Conservation (phyloP, 2,888 invertebrate genomes). For the Geotrupes spiniger region DNA sequence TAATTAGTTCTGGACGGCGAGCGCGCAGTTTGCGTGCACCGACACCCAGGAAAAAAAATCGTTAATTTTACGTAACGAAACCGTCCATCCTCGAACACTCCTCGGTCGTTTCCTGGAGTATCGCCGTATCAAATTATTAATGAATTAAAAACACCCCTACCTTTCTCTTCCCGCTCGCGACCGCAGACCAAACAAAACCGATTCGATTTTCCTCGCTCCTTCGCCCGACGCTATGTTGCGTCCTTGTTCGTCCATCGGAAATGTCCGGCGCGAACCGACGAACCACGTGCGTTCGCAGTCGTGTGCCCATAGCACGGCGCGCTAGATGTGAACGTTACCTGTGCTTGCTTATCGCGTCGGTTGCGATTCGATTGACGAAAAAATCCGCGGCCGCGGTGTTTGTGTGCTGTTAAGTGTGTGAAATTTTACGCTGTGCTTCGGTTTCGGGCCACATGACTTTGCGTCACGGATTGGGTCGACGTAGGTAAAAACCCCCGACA, state of each 20-base stretch:
- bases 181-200: conserved; percentile 18
- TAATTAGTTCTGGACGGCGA: too few relatives aligned
- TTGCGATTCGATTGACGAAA: too few relatives aligned
- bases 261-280: conserved; percentile 31
- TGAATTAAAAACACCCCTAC: conserved; percentile 19
- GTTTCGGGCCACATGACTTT: too few relatives aligned
- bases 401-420: too few relatives aligned
- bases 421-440: too few relatives aligned
- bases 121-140: conserved; percentile 11
- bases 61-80: not conserved
- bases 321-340: conserved; percentile 28
- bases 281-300: conserved; percentile 44
- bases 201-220: conserved; percentile 13
- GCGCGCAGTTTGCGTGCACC: too few relatives aligned
- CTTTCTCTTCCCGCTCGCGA: too few relatives aligned
- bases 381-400: not conserved
- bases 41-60: too few relatives aligned
- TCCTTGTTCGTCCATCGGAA: conserved; percentile 19
- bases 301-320: conserved; percentile 40
- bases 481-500: too few relatives aligned
- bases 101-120: not conserved
- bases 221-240: conserved; percentile 9
- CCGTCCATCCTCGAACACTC: not conserved
- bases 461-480: too few relatives aligned
- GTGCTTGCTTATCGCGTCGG: conserved; percentile 13